Base-by-base conservation (phyloP, 2,888 invertebrate genomes). In the Leptura quadrifasciata region DNA sequence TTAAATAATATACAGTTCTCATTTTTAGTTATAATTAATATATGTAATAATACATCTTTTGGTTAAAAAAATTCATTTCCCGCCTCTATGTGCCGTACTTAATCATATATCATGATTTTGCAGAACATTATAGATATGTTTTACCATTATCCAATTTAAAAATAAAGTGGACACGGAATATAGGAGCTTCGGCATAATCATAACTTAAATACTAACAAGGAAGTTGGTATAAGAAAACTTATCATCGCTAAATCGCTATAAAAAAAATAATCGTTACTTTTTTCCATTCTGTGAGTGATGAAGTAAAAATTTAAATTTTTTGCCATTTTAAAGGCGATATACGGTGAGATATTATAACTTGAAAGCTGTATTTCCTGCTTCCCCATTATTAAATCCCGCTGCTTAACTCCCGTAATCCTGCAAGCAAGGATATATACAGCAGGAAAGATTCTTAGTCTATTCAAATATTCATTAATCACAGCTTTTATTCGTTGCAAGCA, bases 391-490 rank as follows among this genome's bases (percentile, higher is more conserved):
- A 69, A 69, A 69, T 69, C 68, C 35, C 17, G 68, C 35, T 24
- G 55, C 35, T 57, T 17, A 57, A 57, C 57, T 24, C 5, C 18
- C 12, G 21, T 69, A 69, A 69, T 69, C 69, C 69, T 47, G 58
- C 58, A 18, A 58, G 58, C 39, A 21, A n/a, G 47, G 39, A 58
- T 39, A 20, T 58, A 69, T 60, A 69, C 24, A 58, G 57, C 58
- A n/a, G 35, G n/a, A 69, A 58, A 35, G 69, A 69, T 57, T 58
- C 47, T 21, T 58, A 15, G 39, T 58, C 17, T 69, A 60, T 69
- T 60, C 69, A 58, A 60, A 69, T 60, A 69, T 69, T 69, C 69
- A 69, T 69, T 69, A 69, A 69, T 69, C 69, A 69, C 58, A n/a
- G 58, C 58, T 21, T 21, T 24, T 39, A 64, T 64, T 65, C 58